Evolutionary conservation across 2,888 invertebrate genomes (phyloP), one percentile per base, ranked within the genome.

Genomic region (Trichogramma dendrolimi): DNA sequence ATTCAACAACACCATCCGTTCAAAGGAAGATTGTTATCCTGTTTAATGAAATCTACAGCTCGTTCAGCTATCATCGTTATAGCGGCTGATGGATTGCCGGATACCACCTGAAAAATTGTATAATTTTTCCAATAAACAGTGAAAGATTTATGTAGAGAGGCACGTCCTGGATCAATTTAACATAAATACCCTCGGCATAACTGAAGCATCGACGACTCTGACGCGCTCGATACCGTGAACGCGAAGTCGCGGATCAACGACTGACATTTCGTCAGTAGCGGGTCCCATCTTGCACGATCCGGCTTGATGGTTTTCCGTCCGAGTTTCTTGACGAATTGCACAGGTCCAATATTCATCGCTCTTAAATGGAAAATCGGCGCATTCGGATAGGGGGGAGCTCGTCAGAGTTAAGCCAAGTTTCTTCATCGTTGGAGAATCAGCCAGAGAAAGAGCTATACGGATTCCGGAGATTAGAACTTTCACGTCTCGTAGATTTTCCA

Each of bases 211-310:
- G 4, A 82, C 80, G 2, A 78, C 71, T 43, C 78, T 71, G 41
- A 78, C 65, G 39, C 86, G 85, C 64, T 82, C 73, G 11, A 89
- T 78, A 0, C 88, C 88, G 67, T 85, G 80, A 0, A 89, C 87
- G 67, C 77, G 81, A 3, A 91, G 80, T 73, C 85, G 83, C 66
- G 85, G 82, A 75, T 90, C 87, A 0, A 91, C 90, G 0, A 91
- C 91, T 0, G 91, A 87, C 81, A 87, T 81, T 0, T 84, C 85
- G 74, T 92, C 91, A 0, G 82, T 78, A 0, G 73, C 70, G 0
- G 90, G 86, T 0, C 91, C 92, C 90, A 92, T 92, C 81, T 89
- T 91, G 73, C 88, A 89, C 0, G 89, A 86, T 7, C 91, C 91
- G 0, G 86, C 86, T 76, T 91, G 91, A 74, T 92, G 92, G 76